A percentile compares a stretch with the other conserved stretches of the same genome.
phyloP scores from a whole-genome alignment of 2,888 invertebrate species.

The Pristionchus maxplancki region DNA sequence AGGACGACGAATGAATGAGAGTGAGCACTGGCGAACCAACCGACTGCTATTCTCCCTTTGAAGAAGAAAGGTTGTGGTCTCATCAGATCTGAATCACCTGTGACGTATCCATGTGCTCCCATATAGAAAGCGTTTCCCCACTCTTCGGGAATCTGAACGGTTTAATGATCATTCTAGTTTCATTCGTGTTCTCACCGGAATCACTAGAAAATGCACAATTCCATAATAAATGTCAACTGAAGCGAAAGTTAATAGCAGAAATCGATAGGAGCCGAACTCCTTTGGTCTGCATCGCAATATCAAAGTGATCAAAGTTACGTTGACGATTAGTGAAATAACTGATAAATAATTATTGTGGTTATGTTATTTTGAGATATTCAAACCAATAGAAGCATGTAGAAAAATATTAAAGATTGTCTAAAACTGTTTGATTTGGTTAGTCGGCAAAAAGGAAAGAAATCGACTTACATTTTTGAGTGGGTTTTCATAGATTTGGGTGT shows the following conservation, averaged over 20 bases:
- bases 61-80: background rate
- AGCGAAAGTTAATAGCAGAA: constrained; percentile 30
- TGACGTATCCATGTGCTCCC: constrained; percentile 45
- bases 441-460: background rate
- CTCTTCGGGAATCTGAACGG: constrained; percentile 10
- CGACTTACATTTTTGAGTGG: constrained; percentile 8
- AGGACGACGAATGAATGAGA: constrained; percentile 44
- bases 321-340: background rate
- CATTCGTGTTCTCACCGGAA: constrained; percentile 31
- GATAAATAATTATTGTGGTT: background rate
- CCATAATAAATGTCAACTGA: constrained; percentile 47
- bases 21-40: constrained; percentile 46
- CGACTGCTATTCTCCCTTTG: background rate
- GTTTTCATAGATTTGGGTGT: background rate
- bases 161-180: no score
- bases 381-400: background rate
- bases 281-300: constrained; percentile 6
- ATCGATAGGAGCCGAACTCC: constrained; percentile 18
- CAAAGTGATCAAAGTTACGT: background rate
- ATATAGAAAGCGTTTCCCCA: constrained; percentile 49
- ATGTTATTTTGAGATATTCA: background rate
- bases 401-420: background rate
- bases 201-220: constrained; percentile 36
- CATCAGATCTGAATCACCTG: background rate
- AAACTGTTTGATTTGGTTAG: background rate